Percentiles rank a stretch among this genome's conserved stretches.
Evolutionary conservation across 2,797 vertebrate species (phyloP).

Genomic region (Phoxinus dragarum): DNA sequence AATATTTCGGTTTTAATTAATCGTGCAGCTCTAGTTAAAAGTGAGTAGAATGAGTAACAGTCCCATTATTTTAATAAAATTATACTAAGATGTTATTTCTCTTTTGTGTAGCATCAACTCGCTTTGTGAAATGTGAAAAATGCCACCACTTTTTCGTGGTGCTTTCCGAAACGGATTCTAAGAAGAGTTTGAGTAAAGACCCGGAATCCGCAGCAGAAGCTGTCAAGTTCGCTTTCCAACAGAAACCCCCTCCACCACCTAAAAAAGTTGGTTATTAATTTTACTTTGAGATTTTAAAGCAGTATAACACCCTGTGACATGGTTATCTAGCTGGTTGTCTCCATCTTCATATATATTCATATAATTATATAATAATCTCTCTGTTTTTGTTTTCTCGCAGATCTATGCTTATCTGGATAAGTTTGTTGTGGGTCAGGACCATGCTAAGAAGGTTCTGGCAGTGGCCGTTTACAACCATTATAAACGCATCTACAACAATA

Average conservation of each 20-base stretch:
- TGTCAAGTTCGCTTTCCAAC: constrained; percentile 89
- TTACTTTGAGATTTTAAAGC: not conserved
- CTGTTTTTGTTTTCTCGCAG: constrained; percentile 67
- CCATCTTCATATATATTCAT: no score
- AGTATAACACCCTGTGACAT: not conserved
- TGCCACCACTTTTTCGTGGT: constrained; percentile 92
- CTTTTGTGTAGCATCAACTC: constrained; percentile 79
- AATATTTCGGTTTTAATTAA: not conserved
- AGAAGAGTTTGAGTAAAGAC: constrained; percentile 88
- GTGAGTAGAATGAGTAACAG: not conserved
- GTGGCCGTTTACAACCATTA: constrained; percentile 93
- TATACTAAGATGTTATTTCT: constrained; percentile 10
- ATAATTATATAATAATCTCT: no score
- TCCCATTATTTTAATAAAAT: not conserved
- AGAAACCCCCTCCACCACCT: constrained; percentile 88
- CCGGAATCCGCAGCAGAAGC: constrained; percentile 88
- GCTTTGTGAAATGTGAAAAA: constrained; percentile 92
- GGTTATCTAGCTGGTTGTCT: not conserved
- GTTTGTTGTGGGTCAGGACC: constrained; percentile 89
- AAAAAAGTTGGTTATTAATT: constrained; percentile 79
- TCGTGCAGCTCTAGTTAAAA: not conserved
- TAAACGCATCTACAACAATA: constrained; percentile 91
- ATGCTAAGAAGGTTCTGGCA: constrained; percentile 90
- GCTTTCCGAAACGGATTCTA: constrained; percentile 88
- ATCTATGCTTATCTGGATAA: constrained; percentile 93